These are phyloP conservation scores for Elysia chlorotica DNA, from an alignment of 1,140 invertebrate species.

Conservation along the genomic window DNA sequence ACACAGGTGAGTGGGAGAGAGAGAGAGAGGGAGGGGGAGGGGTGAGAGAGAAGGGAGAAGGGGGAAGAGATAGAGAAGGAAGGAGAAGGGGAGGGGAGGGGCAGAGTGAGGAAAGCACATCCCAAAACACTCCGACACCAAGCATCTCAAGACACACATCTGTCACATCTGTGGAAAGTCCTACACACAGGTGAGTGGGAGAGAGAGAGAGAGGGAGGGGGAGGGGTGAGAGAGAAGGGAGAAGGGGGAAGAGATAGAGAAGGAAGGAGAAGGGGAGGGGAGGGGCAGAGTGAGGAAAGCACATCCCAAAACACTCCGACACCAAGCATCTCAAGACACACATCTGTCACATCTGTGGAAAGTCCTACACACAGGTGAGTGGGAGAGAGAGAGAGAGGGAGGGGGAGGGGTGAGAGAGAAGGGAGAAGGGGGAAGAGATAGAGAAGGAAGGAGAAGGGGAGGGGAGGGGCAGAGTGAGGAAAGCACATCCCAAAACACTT, in stretches of 20 bases:
- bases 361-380: slow-evolving; percentile 90
- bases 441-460: no score
- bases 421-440: no score
- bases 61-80: neutral
- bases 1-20: no score
- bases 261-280: neutral
- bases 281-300: slow-evolving; percentile 68
- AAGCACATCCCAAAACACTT: neutral
- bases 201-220: slow-evolving; percentile 1
- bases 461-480: no score
- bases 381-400: no score
- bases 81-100: neutral
- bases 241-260: neutral
- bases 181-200: neutral
- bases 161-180: no score
- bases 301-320: slow-evolving; percentile 97
- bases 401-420: no score
- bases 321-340: slow-evolving; percentile 99
- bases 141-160: no score
- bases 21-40: neutral
- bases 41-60: neutral
- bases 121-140: no score
- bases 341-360: slow-evolving; percentile 99
- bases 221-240: neutral
- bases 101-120: no score